Evolutionary conservation across 2,797 vertebrate species (phyloP), one percentile per base, ranked within the genome.

Genomic region (Coregonus suidteri): DNA sequence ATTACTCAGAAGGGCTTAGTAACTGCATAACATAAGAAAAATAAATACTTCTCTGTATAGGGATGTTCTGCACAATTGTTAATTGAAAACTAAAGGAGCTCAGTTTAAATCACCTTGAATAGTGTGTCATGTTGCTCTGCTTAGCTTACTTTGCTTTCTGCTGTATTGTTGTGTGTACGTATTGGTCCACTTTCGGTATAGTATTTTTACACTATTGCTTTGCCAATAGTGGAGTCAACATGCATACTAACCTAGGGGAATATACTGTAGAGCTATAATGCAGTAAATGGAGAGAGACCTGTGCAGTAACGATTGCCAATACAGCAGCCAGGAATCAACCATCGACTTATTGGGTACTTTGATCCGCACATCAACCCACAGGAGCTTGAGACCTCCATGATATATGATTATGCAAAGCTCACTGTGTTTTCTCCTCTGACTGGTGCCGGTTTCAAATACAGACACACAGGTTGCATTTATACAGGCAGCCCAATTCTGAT

Each of bases 201-300:
- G 81, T 88, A 86, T 88, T 90, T 91, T 90, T 89, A 84, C 77
- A 81, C 84, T 89, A 92, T 88, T 94, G 91, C 88, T 93, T 93
- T 92, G 92, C 91, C 93, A 93, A 94, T 94, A 94, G 70, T 79
- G 75, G 37, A 91, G 87, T 94, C 92, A 82, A 93, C 92, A 91
- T 70, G 51, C 75, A 85, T 81, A 81, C 81, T 86, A 87, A 91
- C 86, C 81, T 34, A 37, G 47, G 85, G 87, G 80, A 90, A 86
- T 87, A 89, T 86, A 47, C 41, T 47, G 9, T 13, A 86, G 70
- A 75, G 77, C 79, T 79, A 79, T 89, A 90, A 91, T 83, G 89
- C 77, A 76, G 79, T 79, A 88, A 90, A 91, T 82, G 86, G 86
- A 89, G 79, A 53, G 69, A 89, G 78, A 83, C 67, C 79, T 73